Base-by-base conservation (phyloP, 2,113 vertebrate genomes). In the Caracal caracal region DNA sequence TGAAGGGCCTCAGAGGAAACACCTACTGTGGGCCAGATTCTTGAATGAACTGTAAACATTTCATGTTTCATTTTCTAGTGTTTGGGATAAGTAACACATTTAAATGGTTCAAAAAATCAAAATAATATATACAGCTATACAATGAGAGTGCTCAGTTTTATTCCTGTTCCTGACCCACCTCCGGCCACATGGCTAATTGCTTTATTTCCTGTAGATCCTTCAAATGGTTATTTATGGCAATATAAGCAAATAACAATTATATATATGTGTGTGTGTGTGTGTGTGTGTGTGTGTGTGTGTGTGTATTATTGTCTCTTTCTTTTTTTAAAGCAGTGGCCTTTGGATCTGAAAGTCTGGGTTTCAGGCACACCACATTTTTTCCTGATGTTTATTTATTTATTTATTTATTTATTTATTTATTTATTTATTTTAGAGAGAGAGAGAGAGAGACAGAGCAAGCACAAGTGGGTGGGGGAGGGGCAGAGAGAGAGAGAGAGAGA, bases 71-170 rank as follows among this genome's bases (percentile, higher is more conserved):
- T 1, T 53, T 51, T 68, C 71, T 4, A 75, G 17, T 78, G 6
- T 94, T 93, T 91, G 13, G n/a, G 15, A 6, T 59, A 76, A 75
- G 40, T 66, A 93, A 71, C 17, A 68, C 22, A 71, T 40, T 87
- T 70, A 95, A 83, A 56, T 56, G 26, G 20, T 71, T 82, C 30
- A 87, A 84, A 84, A 94, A 65, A 79, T 84, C 16, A 95, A 91
- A 95, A 87, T 61, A 82, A 87, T 87, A 35, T 35, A 88, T 28
- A 84, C 75, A 80, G 10, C 8, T 80, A 17, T 47, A 59, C 4
- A 86, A 71, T 73, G 78, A 88, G 37, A 90, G 53, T 10, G 10
- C 8, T 90, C 37, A 11, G 28, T 81, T 79, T 87, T 79, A 59
- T 75, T 20, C 2, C 19, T 63, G 35, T 22, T 88, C 19, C 63